Conservation (phyloP, 2,113 vertebrate species). For the Menura novaehollandiae region DNA sequence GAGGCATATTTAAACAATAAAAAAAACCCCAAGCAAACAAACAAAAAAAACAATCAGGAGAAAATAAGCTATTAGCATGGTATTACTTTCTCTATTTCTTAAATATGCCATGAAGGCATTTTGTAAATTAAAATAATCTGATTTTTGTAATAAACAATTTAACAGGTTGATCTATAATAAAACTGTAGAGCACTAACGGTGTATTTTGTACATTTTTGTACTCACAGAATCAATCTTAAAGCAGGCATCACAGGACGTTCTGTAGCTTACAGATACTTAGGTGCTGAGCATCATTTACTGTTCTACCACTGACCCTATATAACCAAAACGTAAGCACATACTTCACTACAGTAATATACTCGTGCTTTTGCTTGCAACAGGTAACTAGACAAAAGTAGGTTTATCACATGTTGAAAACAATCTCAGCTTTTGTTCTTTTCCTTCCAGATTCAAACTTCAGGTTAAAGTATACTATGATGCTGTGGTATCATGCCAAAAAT, state of each 20-base stretch:
- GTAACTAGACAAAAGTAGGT: background rate
- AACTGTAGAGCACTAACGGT: accelerated
- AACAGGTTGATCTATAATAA: background rate
- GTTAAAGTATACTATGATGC: background rate
- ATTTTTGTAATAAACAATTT: background rate
- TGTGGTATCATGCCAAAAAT: background rate
- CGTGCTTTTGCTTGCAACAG: background rate
- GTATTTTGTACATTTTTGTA: background rate
- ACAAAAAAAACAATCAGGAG: background rate
- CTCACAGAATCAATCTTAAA: background rate
- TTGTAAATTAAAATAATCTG: background rate
- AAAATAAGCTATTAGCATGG: background rate
- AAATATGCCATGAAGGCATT: background rate
- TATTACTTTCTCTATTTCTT: background rate
- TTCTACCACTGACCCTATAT: background rate
- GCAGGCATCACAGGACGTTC: background rate
- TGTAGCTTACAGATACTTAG: background rate
- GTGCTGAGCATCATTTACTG: background rate
- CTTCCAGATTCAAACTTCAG: background rate
- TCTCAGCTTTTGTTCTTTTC: background rate
- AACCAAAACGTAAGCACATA: background rate
- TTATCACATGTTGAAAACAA: background rate
- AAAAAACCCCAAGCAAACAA: background rate
- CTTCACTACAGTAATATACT: background rate
- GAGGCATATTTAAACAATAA: background rate